Evolutionary conservation across 2,888 invertebrate species (phyloP).

Genomic region (Diploptera punctata): DNA sequence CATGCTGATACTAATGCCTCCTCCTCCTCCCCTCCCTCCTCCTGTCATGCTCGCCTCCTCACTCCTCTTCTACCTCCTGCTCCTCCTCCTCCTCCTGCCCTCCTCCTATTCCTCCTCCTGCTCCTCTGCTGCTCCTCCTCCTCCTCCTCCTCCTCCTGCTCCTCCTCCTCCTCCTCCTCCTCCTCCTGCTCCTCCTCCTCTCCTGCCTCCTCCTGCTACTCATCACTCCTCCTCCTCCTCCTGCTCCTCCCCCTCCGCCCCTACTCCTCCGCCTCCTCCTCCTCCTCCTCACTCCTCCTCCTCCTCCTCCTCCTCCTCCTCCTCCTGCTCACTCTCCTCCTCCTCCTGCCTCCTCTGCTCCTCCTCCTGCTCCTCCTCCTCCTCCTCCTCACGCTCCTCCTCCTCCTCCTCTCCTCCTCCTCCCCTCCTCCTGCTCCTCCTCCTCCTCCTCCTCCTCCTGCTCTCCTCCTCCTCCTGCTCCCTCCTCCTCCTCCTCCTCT

Average conservation of each 20-base stretch:
- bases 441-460: background rate
- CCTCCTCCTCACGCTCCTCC: too few relatives aligned
- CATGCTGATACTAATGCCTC: too few relatives aligned
- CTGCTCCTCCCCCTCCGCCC: too few relatives aligned
- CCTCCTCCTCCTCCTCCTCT: too few relatives aligned
- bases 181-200: background rate
- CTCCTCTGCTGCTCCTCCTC: background rate
- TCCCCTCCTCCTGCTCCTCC: background rate
- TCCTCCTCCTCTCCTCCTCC: background rate
- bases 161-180: background rate
- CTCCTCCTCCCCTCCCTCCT: too few relatives aligned
- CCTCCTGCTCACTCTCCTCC: background rate
- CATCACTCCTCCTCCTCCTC: background rate
- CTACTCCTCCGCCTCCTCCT: too few relatives aligned
- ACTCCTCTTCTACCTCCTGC: background rate
- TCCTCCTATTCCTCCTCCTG: too few relatives aligned
- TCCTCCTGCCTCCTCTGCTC: background rate
- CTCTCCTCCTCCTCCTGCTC: too few relatives aligned
- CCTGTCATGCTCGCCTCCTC: background rate
- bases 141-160: background rate
- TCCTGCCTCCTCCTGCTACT: background rate
- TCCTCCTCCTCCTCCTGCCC: too few relatives aligned
- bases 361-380: background rate
- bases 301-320: background rate
- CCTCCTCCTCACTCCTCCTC: too few relatives aligned